Evolutionary conservation across 2,797 vertebrate genomes (phyloP), one percentile per base, ranked within the genome.

Genomic region (Echiichthys vipera): DNA sequence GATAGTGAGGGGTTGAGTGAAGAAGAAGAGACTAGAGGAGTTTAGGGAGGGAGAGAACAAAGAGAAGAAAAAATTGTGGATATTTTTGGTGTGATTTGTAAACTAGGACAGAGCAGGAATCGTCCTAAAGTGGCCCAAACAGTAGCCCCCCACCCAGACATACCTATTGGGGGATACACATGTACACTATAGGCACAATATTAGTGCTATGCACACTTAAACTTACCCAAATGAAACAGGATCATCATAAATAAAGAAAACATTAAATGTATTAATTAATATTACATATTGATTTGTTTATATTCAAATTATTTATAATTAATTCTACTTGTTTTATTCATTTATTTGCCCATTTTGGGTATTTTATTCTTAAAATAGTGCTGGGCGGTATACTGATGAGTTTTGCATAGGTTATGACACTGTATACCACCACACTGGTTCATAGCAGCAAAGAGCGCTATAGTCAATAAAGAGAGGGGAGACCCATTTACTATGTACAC

Each of bases 81-180:
- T 14, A 34, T 93, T 24, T 89, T 84, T 56, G 42, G 63, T 72
- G 59, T 32, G 68, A 83, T 88, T 84, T 85, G 56, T 59, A 92
- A 85, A 91, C 61, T 90, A 90, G 90, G 87, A 77, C 88, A 92
- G 80, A 39, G 39, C 67, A 56, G 51, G 67, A 83, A 80, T 87
- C 15, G 18, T 78, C 57, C 24, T 55, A 63, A 78, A 78, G 68
- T 83, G 77, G 77, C 64, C 56, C 9, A 66, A 68, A 70, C 54
- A 83, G 20, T 34, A 59, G 43, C 17, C 40, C 51, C 24, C 58
- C 53, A 59, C 67, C 32, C 34, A 49, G 57, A 14, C 29, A 18
- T 20, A 51, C 54, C 56, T 18, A 7, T 39, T 51, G 11, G 1
- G 20, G 5, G 13, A 25, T 18, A 25, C 43, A 24, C 15, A 40